Conservation (phyloP, 1,140 invertebrate species). For the Drosophila ogumai region DNA sequence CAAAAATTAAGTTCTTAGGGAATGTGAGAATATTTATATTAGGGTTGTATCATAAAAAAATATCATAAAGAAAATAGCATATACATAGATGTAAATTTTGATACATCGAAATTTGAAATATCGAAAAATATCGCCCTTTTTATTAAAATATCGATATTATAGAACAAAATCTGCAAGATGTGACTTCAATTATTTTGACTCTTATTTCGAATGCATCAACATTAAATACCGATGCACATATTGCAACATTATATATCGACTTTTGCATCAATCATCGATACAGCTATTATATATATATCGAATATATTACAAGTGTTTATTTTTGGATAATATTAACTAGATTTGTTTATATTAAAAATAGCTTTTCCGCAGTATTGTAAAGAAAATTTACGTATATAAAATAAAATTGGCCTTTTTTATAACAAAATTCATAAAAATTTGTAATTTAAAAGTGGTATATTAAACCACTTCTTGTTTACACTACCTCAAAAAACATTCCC, state of each 20-base stretch:
- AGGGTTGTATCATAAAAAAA: too few species aligned
- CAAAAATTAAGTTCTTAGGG: too few species aligned
- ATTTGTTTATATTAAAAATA: too few species aligned
- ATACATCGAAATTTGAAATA: background rate
- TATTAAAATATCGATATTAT: background rate
- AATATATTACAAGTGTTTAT: background rate
- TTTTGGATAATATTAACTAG: background rate
- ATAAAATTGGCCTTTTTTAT: too few species aligned
- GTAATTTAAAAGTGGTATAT: too few species aligned
- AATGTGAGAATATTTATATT: too few species aligned
- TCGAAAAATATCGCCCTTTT: background rate
- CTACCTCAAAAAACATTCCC: background rate
- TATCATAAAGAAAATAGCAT: too few species aligned
- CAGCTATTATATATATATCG: too few species aligned
- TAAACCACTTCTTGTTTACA: too few species aligned
- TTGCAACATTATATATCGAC: background rate
- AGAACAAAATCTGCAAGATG: background rate
- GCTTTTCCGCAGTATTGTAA: too few species aligned
- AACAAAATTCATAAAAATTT: too few species aligned
- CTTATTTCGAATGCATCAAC: background rate
- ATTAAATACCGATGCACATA: background rate
- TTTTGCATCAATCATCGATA: background rate
- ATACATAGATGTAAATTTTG: background rate
- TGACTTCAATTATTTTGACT: background rate
- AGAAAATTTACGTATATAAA: too few species aligned